Evolutionary conservation across 2,888 invertebrate species (phyloP).

Genomic region (Vanessa cardui): DNA sequence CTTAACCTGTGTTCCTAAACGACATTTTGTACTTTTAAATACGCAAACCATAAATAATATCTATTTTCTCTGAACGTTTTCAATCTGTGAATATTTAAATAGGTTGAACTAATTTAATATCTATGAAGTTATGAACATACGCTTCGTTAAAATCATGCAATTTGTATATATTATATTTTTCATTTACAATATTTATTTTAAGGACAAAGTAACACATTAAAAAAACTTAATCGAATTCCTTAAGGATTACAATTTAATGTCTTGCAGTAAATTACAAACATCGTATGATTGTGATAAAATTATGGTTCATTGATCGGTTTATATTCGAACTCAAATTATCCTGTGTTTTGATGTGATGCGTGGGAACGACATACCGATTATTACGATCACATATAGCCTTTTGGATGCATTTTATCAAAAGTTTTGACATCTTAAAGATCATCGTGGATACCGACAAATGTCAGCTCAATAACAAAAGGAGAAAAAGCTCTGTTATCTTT

Average conservation of each 20-base stretch:
- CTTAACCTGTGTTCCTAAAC: no score
- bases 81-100: no score
- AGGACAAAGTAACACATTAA: no score
- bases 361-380: conserved; percentile 42
- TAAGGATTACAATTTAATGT: neutral
- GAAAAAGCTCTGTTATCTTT: conserved; percentile 79
- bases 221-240: neutral
- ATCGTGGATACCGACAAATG: conserved; percentile 59
- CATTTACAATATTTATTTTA: no score
- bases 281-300: conserved; percentile 20
- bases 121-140: no score
- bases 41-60: no score
- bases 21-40: no score
- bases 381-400: conserved; percentile 53
- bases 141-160: no score
- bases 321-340: conserved; percentile 28
- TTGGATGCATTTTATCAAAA: conserved; percentile 56
- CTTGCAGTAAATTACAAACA: neutral
- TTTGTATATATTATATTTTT: no score
- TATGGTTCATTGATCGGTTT: conserved; percentile 31
- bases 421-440: conserved; percentile 65
- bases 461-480: conserved; percentile 68
- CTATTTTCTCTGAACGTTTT: no score
- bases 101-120: no score
- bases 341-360: conserved; percentile 5